phyloP scores from a whole-genome alignment of 1,140 invertebrate genomes.

The Adelges cooleyi region DNA sequence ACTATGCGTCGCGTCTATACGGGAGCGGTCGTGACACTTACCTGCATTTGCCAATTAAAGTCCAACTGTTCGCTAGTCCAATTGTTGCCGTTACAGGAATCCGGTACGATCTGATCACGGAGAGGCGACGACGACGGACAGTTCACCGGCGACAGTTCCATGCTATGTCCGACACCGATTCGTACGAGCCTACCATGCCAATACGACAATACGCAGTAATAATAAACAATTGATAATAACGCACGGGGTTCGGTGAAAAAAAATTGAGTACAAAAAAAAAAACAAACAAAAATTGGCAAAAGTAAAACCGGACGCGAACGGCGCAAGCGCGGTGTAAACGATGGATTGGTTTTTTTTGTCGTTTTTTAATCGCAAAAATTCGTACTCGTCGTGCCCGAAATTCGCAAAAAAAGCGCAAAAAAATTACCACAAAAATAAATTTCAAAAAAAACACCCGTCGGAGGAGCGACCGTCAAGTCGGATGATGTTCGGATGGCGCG shows the following conservation, averaged over 20 bases:
- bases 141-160: constrained; percentile 23
- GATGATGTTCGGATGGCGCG: background rate
- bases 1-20: background rate
- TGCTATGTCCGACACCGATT: background rate
- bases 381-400: too few relatives aligned
- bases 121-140: background rate
- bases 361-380: too few relatives aligned
- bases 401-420: too few relatives aligned
- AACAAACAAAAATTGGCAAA: background rate
- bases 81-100: constrained; percentile 18
- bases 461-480: background rate
- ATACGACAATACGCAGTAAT: background rate
- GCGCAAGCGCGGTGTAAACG: too few relatives aligned
- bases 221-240: too few relatives aligned
- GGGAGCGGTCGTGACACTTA: constrained; percentile 3
- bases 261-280: background rate
- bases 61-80: constrained; percentile 24
- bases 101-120: constrained; percentile 23
- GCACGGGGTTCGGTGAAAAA: background rate
- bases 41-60: constrained; percentile 28
- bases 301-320: background rate
- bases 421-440: too few relatives aligned
- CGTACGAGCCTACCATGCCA: background rate
- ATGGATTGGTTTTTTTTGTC: too few relatives aligned
- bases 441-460: too few relatives aligned